Base-by-base conservation (phyloP, 1,140 invertebrate species). In the Hesperophylax magnus region DNA sequence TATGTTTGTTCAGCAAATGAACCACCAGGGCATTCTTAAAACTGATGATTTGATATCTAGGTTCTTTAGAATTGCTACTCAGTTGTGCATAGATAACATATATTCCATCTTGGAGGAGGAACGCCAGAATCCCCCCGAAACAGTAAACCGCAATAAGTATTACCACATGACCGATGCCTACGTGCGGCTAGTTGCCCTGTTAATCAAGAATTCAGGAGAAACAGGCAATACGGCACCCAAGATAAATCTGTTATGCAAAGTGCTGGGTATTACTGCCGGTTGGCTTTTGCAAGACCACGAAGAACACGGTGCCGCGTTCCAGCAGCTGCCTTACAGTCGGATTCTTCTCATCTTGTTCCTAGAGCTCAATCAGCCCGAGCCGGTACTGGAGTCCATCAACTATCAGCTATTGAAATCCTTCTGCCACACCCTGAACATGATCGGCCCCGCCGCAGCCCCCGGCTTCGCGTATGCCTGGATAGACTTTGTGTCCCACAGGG, bases 381-480 rank as follows among this genome's bases (percentile, higher is more conserved):
- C 95, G 1, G 94, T 98, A 34, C 90, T 99, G 22, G 97, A 98
- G 89, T 94, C 95, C 63, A 97, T 99, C 81, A 97, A 97, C 86
- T 97, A 95, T 86, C 97, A 98, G 92, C 93, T 97, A 80, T 90
- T 97, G 24, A 96, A 95, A 61, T 96, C 96, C 7, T 98, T 95
- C 87, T 98, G 96, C 87, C 97, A 99, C 88, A 98, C 96, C 0
- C 91, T 98, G 72, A 97, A 98, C 84, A 96, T 97, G 79, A 91
- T 99, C 67, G 91, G 96, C 78, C 98, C 98, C n/a, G 93, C 94
- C n/a, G 96, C 98, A 85, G 97, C 97, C 0, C 97, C 98, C 0
- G 98, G 97, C 0, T 99, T 99, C 89, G 96, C 97, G 67, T 99
- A 98, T 88, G 97, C 98, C 17, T 99, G 99, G 98, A 89, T 99